Percentiles rank a stretch among this genome's conserved stretches.
Evolutionary conservation across 1,140 invertebrate genomes (phyloP).

Genomic region (Nixonia krombeini): DNA sequence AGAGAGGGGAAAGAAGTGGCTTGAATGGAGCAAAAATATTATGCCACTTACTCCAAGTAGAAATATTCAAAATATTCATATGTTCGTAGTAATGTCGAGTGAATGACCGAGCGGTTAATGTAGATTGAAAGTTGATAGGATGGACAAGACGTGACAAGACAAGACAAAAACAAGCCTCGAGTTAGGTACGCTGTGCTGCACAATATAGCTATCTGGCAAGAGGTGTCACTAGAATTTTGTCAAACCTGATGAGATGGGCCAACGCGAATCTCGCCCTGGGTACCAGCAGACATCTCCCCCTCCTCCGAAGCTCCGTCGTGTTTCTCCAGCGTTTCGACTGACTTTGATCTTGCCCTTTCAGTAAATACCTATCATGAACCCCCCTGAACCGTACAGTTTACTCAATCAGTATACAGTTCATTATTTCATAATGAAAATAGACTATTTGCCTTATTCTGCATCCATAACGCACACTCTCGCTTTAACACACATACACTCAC

Average conservation of each 20-base stretch:
- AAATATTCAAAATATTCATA: background rate
- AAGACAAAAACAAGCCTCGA: constrained; percentile 60
- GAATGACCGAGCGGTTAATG: background rate
- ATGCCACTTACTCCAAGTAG: too few relatives aligned
- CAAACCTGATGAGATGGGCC: constrained; percentile 93
- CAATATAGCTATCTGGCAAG: constrained; percentile 63
- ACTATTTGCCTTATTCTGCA: constrained; percentile 24
- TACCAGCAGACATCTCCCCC: constrained; percentile 79
- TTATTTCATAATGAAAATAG: constrained; percentile 12
- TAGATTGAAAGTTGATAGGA: constrained; percentile 1
- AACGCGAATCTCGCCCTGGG: constrained; percentile 95
- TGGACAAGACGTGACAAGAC: too few relatives aligned
- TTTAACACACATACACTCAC: background rate
- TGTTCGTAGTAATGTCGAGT: background rate
- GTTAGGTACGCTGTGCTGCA: constrained; percentile 63
- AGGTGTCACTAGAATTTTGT: constrained; percentile 60
- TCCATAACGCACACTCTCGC: constrained; percentile 4
- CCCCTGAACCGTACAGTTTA: constrained; percentile 65
- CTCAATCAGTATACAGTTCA: constrained; percentile 46
- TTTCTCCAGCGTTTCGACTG: constrained; percentile 71
- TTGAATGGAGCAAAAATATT: too few relatives aligned
- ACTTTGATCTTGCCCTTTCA: constrained; percentile 67
- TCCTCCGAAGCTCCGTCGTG: constrained; percentile 70
- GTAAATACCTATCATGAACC: constrained; percentile 69
- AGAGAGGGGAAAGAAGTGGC: too few relatives aligned